phyloP scores from a whole-genome alignment of 2,888 invertebrate species.

The Achlya flavicornis region DNA sequence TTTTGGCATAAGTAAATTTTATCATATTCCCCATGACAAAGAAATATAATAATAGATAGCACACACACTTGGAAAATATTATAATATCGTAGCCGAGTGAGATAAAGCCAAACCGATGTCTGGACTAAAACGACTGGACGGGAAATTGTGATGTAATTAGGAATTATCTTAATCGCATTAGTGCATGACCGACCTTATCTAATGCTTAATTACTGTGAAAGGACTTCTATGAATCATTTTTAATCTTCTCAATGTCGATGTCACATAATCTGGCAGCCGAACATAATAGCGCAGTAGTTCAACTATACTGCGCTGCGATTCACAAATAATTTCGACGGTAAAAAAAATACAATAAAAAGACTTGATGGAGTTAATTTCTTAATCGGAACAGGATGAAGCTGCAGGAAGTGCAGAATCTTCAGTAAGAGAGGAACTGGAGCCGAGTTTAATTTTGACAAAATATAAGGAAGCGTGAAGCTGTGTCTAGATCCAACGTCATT shows the following conservation, averaged over 20 bases:
- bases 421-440: no score
- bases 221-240: slow-evolving; percentile 24
- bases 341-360: not conserved
- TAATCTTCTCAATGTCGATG: slow-evolving; percentile 26
- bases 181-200: slow-evolving; percentile 41
- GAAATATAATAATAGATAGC: not conserved
- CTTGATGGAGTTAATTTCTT: not conserved
- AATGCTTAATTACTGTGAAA: slow-evolving; percentile 51
- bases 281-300: not conserved
- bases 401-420: no score
- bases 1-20: not conserved
- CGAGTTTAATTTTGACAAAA: no score
- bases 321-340: not conserved
- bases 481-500: no score
- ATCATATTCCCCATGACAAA: not conserved
- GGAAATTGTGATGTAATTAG: slow-evolving; percentile 17
- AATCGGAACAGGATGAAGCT: no score
- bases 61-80: not conserved
- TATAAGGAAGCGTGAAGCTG: no score
- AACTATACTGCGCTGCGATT: not conserved
- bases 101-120: not conserved
- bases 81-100: not conserved
- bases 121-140: not conserved
- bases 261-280: not conserved
- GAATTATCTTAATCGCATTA: slow-evolving; percentile 47